Evolutionary conservation across 2,888 invertebrate species (phyloP).

Genomic region (Epinotia ramella): DNA sequence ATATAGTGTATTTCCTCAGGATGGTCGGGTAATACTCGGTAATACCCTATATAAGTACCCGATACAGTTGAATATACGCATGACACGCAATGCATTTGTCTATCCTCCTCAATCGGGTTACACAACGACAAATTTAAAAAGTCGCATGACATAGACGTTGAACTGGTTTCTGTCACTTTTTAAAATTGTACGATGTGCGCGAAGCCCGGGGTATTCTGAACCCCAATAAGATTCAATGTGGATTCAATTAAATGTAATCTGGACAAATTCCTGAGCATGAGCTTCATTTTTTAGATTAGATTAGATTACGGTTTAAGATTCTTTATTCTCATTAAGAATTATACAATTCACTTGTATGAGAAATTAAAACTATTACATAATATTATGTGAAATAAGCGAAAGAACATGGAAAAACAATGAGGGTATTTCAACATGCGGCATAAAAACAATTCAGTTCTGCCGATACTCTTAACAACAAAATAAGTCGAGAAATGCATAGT

Average conservation of each 20-base stretch:
- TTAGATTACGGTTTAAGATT: too few relatives aligned
- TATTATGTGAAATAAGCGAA: too few relatives aligned
- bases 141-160: not conserved
- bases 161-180: not conserved
- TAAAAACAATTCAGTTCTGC: too few relatives aligned
- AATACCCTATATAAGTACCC: not conserved
- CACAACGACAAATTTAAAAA: conserved; percentile 3
- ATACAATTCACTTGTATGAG: too few relatives aligned
- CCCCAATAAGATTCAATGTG: not conserved
- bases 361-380: too few relatives aligned
- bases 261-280: not conserved
- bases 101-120: not conserved
- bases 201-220: not conserved
- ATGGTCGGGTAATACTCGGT: conserved; percentile 8
- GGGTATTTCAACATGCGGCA: too few relatives aligned
- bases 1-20: not conserved
- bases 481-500: too few relatives aligned
- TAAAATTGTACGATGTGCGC: not conserved
- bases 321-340: too few relatives aligned
- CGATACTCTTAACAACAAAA: too few relatives aligned
- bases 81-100: not conserved
- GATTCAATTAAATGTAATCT: not conserved
- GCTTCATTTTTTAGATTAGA: not conserved
- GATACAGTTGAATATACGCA: too few relatives aligned
- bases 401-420: too few relatives aligned